A percentile compares a stretch with the other conserved stretches of the same genome.
phyloP scores from a whole-genome alignment of 2,797 vertebrate species.

The Gymnopithys bicolor region DNA sequence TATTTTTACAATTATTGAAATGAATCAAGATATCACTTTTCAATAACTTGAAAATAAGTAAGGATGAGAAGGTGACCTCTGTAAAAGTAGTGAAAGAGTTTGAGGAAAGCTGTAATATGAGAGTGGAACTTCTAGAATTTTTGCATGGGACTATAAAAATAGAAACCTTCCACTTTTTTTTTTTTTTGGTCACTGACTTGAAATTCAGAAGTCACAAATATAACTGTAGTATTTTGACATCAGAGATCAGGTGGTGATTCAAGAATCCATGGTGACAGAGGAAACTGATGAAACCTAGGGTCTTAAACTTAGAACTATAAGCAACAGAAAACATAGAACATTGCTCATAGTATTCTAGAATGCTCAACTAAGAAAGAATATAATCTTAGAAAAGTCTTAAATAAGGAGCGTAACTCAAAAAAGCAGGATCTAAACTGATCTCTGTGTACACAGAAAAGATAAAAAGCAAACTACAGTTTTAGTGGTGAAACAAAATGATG shows the following conservation, averaged over 20 bases:
- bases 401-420: background rate
- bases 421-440: background rate
- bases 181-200: background rate
- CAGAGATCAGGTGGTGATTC: background rate
- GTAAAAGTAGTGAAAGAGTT: background rate
- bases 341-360: background rate
- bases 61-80: background rate
- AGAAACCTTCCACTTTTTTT: background rate
- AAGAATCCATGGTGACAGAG: background rate
- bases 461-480: background rate
- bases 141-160: background rate
- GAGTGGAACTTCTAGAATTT: background rate
- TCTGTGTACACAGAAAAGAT: background rate
- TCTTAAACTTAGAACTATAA: background rate
- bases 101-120: background rate
- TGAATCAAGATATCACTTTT: background rate
- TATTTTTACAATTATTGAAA: background rate
- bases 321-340: background rate
- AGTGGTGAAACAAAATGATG: background rate
- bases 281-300: background rate
- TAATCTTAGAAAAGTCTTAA: background rate
- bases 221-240: background rate
- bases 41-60: background rate
- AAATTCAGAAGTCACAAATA: background rate
- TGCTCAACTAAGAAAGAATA: background rate